Percentiles rank a stretch among this genome's conserved stretches.
phyloP scores from a whole-genome alignment of 2,888 invertebrate species.

The Apomyelois bistriatella region DNA sequence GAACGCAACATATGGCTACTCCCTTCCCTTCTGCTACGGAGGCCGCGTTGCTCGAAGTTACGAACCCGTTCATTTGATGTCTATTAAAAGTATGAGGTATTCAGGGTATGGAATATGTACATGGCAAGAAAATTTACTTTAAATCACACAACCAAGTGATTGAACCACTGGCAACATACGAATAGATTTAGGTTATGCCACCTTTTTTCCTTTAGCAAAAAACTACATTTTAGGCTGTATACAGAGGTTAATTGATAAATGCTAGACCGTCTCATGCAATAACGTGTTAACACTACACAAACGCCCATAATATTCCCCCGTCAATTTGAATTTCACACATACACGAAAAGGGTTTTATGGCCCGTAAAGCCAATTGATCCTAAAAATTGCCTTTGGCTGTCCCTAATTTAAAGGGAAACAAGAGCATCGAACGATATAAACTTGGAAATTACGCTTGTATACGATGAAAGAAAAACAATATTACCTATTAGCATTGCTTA shows the following conservation, averaged over 20 bases:
- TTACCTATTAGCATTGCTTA: conserved; percentile 16
- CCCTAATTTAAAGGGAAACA: conserved; percentile 32
- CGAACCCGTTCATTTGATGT: no score
- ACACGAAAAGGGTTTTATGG: conserved; percentile 58
- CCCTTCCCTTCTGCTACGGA: no score
- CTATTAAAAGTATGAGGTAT: no score
- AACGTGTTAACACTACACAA: conserved; percentile 25
- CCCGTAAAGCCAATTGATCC: conserved; percentile 64
- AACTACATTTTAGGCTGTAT: conserved; percentile 21
- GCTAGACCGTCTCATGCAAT: conserved; percentile 24
- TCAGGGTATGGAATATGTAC: no score
- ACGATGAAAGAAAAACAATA: conserved; percentile 13
- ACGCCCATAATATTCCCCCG: conserved; percentile 24
- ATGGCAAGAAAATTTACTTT: no score
- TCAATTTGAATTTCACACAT: conserved; percentile 42
- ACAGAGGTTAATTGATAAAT: conserved; percentile 30
- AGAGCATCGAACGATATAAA: conserved; percentile 10
- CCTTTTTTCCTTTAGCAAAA: conserved; percentile 17
- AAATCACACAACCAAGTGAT: no score
- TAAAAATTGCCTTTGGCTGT: conserved; percentile 47
- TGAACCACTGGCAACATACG: no score
- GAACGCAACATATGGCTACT: no score
- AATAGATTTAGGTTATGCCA: no score
- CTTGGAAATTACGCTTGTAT: conserved; percentile 8
- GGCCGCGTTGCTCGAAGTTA: no score